phyloP scores from a whole-genome alignment of 1,140 invertebrate genomes.

The Drosophila malerkotliana region DNA sequence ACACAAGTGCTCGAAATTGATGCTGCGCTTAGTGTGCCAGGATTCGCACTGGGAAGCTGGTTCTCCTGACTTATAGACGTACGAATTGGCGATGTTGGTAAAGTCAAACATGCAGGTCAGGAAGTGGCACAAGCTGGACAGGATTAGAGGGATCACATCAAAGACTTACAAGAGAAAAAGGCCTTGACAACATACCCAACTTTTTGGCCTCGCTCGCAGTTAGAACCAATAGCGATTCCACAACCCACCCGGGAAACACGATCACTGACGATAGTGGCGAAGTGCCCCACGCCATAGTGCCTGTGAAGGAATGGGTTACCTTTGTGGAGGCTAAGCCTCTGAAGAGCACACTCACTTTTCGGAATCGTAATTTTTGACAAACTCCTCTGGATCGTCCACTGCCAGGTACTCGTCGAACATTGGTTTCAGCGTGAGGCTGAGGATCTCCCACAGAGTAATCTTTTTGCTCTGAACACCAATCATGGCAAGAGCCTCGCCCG shows the following conservation, averaged over 20 bases:
- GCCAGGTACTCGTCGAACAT: constrained; percentile 29
- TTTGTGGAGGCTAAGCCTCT: background rate
- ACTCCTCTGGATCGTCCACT: constrained; percentile 21
- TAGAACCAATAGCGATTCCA: constrained; percentile 19
- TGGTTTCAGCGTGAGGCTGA: background rate
- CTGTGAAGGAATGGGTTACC: constrained; percentile 4
- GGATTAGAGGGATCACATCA: background rate
- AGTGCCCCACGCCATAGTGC: constrained; percentile 11
- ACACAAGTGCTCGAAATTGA: constrained; percentile 23
- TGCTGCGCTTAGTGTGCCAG: constrained; percentile 21
- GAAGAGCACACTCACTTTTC: constrained; percentile 5
- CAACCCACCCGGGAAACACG: constrained; percentile 62
- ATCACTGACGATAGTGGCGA: constrained; percentile 43
- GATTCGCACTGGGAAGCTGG: constrained; percentile 25
- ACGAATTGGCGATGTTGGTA: constrained; percentile 23
- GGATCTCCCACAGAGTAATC: background rate
- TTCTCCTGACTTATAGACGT: constrained; percentile 32
- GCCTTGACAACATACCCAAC: background rate
- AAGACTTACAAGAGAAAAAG: too few relatives aligned
- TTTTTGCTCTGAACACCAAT: background rate
- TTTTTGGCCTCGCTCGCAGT: background rate
- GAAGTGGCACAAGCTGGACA: constrained; percentile 37
- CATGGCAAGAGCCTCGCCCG: constrained; percentile 28
- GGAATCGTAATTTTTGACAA: constrained; percentile 9
- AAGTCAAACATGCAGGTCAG: constrained; percentile 54